Conservation (phyloP, 2,888 invertebrate genomes). For the Prosopocoilus inquinatus region DNA sequence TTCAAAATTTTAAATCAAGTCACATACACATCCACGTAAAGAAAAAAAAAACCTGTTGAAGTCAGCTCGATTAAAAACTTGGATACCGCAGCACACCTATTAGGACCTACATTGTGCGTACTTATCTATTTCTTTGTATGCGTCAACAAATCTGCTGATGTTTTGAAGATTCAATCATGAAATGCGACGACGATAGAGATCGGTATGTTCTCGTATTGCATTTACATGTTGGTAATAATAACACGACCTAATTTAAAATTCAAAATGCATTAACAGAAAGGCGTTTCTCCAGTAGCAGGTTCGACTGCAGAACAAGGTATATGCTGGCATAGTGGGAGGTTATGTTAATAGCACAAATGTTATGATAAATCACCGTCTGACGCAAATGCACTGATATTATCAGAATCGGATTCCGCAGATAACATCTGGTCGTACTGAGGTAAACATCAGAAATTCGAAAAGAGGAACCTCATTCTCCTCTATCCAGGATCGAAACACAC, state of each 20-base stretch:
- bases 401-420: not conserved
- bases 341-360: conserved; percentile 24
- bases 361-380: conserved; percentile 19
- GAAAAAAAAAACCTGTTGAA: not conserved
- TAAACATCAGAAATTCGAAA: not conserved
- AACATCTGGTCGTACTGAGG: too few species aligned
- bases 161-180: too few species aligned
- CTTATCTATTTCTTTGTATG: too few species aligned
- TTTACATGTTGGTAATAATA: not conserved
- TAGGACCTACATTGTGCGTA: too few species aligned
- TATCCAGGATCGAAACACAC: conserved; percentile 26
- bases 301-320: conserved; percentile 17
- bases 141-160: too few species aligned
- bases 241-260: conserved; percentile 13
- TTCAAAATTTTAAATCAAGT: not conserved
- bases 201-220: too few species aligned
- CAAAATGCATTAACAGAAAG: conserved; percentile 3
- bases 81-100: too few species aligned
- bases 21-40: not conserved
- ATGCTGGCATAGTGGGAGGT: conserved; percentile 24
- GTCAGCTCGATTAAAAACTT: too few species aligned
- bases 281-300: conserved; percentile 5
- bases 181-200: too few species aligned
- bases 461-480: conserved; percentile 8
- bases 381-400: conserved; percentile 8